Evolutionary conservation across 2,797 vertebrate species (phyloP).

Genomic region (Notamacropus eugenii): DNA sequence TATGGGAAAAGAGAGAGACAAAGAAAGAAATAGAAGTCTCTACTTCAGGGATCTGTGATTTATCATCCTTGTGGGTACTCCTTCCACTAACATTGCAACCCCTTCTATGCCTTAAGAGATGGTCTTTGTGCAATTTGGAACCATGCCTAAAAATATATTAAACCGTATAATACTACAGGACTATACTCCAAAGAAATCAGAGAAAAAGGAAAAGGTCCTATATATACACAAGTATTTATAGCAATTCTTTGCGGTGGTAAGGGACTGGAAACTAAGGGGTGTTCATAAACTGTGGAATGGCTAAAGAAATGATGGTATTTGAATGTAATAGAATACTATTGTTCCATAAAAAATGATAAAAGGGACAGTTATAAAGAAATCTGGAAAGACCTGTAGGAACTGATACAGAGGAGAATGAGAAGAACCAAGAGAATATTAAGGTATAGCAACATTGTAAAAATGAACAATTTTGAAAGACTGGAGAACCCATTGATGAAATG

Average conservation of each 20-base stretch:
- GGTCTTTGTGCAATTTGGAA: background rate
- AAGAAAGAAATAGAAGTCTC: background rate
- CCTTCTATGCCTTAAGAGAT: background rate
- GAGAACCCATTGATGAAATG: background rate
- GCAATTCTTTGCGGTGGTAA: background rate
- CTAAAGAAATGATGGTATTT: background rate
- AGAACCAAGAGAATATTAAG: background rate
- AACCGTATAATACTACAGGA: background rate
- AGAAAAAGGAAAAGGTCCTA: background rate
- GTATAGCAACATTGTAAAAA: background rate
- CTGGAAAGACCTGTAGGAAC: background rate
- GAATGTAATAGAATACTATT: background rate
- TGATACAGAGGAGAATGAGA: background rate
- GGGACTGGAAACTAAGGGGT: background rate
- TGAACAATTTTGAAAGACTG: background rate
- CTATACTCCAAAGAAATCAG: background rate
- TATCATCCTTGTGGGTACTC: background rate
- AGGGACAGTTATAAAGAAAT: background rate
- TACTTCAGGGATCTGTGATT: slow-evolving; percentile 11
- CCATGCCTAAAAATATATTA: background rate
- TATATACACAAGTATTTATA: background rate
- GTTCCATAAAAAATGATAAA: background rate
- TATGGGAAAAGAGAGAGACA: background rate
- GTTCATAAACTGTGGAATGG: background rate
- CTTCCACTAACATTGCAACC: background rate